These are phyloP conservation scores for Eolophus roseicapilla DNA, from an alignment of 2,113 vertebrate species.

Conservation along the genomic window DNA sequence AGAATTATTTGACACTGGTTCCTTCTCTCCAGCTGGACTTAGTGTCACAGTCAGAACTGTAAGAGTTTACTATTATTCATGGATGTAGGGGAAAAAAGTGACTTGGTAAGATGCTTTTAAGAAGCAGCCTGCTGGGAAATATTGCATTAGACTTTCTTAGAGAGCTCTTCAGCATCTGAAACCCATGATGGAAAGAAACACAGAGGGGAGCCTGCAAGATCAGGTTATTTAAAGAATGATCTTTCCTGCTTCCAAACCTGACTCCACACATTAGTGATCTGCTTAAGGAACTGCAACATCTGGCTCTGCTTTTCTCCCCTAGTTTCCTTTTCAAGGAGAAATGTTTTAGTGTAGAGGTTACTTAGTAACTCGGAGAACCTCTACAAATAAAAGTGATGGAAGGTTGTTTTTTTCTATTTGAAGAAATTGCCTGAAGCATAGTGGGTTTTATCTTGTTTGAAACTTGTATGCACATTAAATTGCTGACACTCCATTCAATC, in stretches of 20 bases:
- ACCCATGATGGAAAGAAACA: not conserved
- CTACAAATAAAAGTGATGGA: constrained; percentile 1
- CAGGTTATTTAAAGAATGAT: not conserved
- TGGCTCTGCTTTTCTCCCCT: not conserved
- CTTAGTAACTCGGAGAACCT: not conserved
- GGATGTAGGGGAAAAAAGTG: not conserved
- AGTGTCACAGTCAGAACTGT: not conserved
- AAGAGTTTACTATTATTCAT: not conserved
- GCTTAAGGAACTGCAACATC: not conserved
- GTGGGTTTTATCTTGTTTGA: not conserved
- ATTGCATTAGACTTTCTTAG: not conserved
- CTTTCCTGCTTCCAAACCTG: not conserved
- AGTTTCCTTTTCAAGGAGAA: not conserved
- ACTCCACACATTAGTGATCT: not conserved
- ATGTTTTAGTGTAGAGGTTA: not conserved
- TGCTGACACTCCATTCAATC: not conserved
- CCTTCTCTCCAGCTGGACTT: constrained; percentile 2
- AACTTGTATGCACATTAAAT: not conserved
- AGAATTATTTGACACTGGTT: not conserved
- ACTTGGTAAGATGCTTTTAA: not conserved
- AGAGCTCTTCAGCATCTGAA: not conserved
- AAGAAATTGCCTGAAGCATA: constrained; percentile 36
- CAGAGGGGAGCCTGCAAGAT: not conserved
- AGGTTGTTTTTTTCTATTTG: not conserved
- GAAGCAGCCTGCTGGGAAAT: not conserved